Evolutionary conservation across 2,797 vertebrate genomes (phyloP).

Genomic region (Sitta carolinensis): DNA sequence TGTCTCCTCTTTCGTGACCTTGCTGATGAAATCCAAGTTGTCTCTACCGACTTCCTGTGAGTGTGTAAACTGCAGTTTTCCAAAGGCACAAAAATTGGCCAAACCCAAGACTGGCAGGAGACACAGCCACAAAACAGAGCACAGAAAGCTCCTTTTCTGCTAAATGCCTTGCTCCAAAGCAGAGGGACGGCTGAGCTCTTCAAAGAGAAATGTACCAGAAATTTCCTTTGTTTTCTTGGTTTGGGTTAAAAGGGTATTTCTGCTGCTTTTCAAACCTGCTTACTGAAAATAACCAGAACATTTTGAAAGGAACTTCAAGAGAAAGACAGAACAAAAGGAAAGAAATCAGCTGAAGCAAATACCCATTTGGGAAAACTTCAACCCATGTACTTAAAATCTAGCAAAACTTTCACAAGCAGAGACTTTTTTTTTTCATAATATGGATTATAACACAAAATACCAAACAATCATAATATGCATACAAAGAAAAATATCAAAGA

Average conservation of each 20-base stretch:
- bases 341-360: slow-evolving; percentile 6
- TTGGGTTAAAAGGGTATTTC: slow-evolving; percentile 33
- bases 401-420: background rate
- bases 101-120: background rate
- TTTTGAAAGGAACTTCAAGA: slow-evolving; percentile 39
- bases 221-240: slow-evolving; percentile 38
- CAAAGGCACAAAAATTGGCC: background rate
- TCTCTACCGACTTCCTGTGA: rapidly evolving
- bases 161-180: background rate
- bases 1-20: rapidly evolving
- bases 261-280: slow-evolving; percentile 26
- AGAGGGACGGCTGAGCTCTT: background rate
- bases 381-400: background rate
- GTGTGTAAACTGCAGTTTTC: background rate
- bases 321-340: slow-evolving; percentile 2
- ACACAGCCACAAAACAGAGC: background rate
- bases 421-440: background rate
- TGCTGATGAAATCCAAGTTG: background rate
- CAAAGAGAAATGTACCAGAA: slow-evolving; percentile 35
- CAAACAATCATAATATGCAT: background rate
- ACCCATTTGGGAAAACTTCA: background rate
- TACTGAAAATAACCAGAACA: slow-evolving; percentile 13
- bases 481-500: background rate
- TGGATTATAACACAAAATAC: background rate
- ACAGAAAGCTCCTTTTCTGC: background rate